Evolutionary conservation across 1,140 invertebrate species (phyloP), one percentile per base, ranked within the genome.

Genomic region (Drosophila aff.): DNA sequence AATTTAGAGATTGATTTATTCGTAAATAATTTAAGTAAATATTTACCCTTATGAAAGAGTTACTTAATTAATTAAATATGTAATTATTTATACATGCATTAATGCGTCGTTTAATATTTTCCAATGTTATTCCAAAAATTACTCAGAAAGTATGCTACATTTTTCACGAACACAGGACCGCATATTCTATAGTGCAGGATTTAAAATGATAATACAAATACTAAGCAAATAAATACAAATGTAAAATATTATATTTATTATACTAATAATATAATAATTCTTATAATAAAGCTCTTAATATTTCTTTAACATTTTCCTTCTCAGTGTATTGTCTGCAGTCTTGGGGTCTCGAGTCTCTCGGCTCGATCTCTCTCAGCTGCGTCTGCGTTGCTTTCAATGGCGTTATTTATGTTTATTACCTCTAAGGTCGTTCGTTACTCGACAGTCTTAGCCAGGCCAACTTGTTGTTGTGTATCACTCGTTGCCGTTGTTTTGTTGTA

Each of bases 321-420:
- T 16, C 41, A 23, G 64, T 72, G 68, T 16, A 50, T 11, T 3
- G 49, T 55, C 67, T 63, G 75, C 76, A 77, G 76, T 81, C 73
- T 81, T 81, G 60, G 33, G 60, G 65, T 67, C 65, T 67, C 26
- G 49, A 67, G 67, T 71, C 47, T 57, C 52, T 28, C 50, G 79
- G 31, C 79, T 71, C 67, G 60, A 64, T 79, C 74, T 77, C 62
- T 75, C 72, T 71, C 76, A 76, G 77, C 81, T 87, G 77, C 74
- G 84, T 71, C 79, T 89, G 81, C 74, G 53, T 82, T 73, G 86
- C 81, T 91, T 89, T 91, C 89, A 91, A 91, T 91, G 89, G 81
- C 89, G 89, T 91, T 91, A 91, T 91, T 91, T 91, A 91, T 91
- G 89, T 91, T 91, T 91, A 91, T 91, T 91, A 91, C 89, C 89